These are phyloP conservation scores for Scaptomyza flava DNA, from an alignment of 2,888 invertebrate species.

Conservation along the genomic window DNA sequence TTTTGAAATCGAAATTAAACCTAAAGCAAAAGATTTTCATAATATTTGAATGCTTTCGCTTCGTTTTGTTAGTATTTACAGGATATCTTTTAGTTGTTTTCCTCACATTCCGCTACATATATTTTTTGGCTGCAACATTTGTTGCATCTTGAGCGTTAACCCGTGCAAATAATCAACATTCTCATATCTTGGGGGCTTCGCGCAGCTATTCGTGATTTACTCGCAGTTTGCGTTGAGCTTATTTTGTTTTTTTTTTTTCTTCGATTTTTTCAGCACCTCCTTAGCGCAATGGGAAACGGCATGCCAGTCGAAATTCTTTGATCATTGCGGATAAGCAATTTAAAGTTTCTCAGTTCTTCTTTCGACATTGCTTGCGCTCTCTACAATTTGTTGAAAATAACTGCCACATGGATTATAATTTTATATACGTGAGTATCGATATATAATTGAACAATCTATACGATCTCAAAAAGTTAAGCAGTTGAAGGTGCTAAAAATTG, in stretches of 20 bases:
- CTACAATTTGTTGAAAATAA: slow-evolving; percentile 9
- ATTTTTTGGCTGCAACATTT: slow-evolving; percentile 7
- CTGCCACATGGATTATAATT: not conserved
- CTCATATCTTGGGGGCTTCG: slow-evolving; percentile 65
- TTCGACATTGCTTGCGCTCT: not conserved
- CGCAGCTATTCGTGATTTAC: slow-evolving; percentile 77
- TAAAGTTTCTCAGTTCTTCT: slow-evolving; percentile 28
- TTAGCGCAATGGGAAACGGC: slow-evolving; percentile 67
- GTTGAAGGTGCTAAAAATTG: not conserved
- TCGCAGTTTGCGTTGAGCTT: slow-evolving; percentile 47
- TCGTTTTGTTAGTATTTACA: not conserved
- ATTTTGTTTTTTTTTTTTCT: slow-evolving; percentile 7
- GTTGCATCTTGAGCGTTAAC: slow-evolving; percentile 32
- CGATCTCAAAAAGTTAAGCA: not conserved
- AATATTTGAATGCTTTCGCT: no score
- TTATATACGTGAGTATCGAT: not conserved
- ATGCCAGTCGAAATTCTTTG: slow-evolving; percentile 62
- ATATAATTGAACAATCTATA: slow-evolving; percentile 1
- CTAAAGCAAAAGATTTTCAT: no score
- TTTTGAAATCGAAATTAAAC: no score
- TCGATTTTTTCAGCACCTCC: slow-evolving; percentile 67
- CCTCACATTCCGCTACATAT: no score
- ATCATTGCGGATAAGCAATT: slow-evolving; percentile 67
- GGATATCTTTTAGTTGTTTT: slow-evolving; percentile 11
- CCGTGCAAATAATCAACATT: slow-evolving; percentile 80